These are phyloP conservation scores for Phataginus tetradactyla DNA, from an alignment of 2,797 vertebrate species.

Conservation along the genomic window DNA sequence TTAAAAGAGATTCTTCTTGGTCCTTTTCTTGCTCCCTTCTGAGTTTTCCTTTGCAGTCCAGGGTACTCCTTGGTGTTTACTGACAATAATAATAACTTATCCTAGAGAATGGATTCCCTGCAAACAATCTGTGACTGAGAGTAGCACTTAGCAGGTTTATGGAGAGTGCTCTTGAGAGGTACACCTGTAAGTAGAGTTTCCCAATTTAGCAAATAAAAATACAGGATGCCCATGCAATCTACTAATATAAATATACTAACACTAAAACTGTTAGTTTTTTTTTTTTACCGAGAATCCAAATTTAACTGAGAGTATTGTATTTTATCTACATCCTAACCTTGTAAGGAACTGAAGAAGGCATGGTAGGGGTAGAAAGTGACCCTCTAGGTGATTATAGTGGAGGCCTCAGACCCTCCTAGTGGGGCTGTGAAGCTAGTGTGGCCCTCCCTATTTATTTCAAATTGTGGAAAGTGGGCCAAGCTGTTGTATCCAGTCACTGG, in stretches of 20 bases:
- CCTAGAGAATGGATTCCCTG: neutral
- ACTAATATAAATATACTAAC: neutral
- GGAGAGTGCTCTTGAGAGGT: neutral
- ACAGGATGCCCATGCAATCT: neutral
- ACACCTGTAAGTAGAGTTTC: neutral
- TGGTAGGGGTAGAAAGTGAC: neutral
- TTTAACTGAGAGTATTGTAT: neutral
- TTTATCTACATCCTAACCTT: neutral
- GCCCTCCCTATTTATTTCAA: neutral
- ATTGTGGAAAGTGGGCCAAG: neutral
- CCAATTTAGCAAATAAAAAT: constrained; percentile 3
- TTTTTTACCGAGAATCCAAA: neutral
- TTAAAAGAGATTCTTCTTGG: neutral
- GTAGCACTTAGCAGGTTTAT: neutral
- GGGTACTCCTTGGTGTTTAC: neutral
- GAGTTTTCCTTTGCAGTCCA: neutral
- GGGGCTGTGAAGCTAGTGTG: neutral
- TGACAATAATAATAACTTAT: neutral
- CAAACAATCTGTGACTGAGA: neutral
- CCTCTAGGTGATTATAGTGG: neutral
- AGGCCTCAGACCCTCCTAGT: neutral
- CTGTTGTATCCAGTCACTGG: neutral
- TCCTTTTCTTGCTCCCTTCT: neutral
- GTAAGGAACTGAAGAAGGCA: neutral
- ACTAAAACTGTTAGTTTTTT: neutral